These are phyloP conservation scores for Epinephelus fuscoguttatus DNA, from an alignment of 2,113 vertebrate species.

Conservation along the genomic window DNA sequence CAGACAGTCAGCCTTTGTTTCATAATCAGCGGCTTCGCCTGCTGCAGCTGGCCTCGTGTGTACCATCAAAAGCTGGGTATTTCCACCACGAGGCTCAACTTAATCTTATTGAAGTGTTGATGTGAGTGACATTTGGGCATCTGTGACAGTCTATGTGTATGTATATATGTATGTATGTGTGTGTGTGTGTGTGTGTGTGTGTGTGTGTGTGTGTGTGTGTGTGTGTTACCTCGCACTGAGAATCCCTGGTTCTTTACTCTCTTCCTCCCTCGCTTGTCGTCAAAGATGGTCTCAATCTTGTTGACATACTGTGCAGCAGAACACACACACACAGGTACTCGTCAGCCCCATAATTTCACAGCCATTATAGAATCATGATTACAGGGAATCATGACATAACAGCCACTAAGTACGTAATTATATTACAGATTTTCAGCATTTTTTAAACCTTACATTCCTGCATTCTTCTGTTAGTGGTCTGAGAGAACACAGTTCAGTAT, in stretches of 20 bases:
- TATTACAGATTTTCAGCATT: conserved; percentile 47
- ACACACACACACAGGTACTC: conserved; percentile 39
- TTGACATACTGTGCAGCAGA: conserved; percentile 88
- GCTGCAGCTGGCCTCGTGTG: conserved; percentile 45
- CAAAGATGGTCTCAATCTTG: conserved; percentile 95
- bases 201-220: not conserved
- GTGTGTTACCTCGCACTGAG: conserved; percentile 86
- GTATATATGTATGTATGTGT: not conserved
- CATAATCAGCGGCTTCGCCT: conserved; percentile 51
- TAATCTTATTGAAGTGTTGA: conserved; percentile 57
- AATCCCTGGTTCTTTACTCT: conserved; percentile 88
- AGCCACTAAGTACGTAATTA: conserved; percentile 56
- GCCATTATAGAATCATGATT: conserved; percentile 57
- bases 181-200: not conserved
- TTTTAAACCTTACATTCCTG: conserved; percentile 23
- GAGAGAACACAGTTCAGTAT: conserved; percentile 16
- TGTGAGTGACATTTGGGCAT: conserved; percentile 49
- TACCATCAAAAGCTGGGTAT: conserved; percentile 64
- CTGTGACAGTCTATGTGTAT: conserved; percentile 11
- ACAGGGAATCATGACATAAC: conserved; percentile 42
- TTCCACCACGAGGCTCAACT: conserved; percentile 56
- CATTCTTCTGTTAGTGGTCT: conserved; percentile 21
- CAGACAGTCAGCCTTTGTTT: conserved; percentile 72
- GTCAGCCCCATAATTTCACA: conserved; percentile 51
- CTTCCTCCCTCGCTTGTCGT: conserved; percentile 94